Conservation (phyloP, 2,888 invertebrate genomes). For the Coenonympha arcania region DNA sequence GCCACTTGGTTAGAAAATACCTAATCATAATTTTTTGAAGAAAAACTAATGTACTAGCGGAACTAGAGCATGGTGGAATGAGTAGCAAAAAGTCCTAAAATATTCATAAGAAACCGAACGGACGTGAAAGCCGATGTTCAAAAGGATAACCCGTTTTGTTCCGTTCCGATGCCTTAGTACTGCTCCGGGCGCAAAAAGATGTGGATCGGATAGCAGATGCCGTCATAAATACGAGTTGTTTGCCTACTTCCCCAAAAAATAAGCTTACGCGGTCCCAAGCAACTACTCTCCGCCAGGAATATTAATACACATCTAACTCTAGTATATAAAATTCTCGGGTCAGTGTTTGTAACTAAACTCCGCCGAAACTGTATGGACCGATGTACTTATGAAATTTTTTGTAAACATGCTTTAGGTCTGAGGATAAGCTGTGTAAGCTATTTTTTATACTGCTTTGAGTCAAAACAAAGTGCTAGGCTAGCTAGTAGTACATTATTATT, state of each 20-base stretch:
- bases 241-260: constrained; percentile 33
- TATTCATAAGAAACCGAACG: constrained; percentile 8
- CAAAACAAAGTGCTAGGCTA: too few species aligned
- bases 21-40: too few species aligned
- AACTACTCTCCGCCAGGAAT: background rate
- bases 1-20: too few species aligned
- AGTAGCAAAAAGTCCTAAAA: background rate
- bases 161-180: constrained; percentile 45
- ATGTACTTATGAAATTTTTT: too few species aligned
- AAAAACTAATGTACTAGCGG: background rate
- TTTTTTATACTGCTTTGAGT: too few species aligned
- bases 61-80: background rate
- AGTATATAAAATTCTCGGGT: too few species aligned
- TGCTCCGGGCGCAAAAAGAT: constrained; percentile 44
- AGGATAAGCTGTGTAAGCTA: too few species aligned
- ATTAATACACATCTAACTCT: too few species aligned
- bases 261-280: background rate
- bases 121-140: constrained; percentile 20
- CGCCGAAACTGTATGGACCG: too few species aligned
- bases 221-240: constrained; percentile 45
- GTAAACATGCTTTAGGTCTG: too few species aligned
- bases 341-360: too few species aligned
- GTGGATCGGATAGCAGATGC: constrained; percentile 53
- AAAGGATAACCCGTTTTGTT: constrained; percentile 32
- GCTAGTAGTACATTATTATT: too few species aligned